These are phyloP conservation scores for Odontocolon sp. DNA, from an alignment of 2,888 invertebrate species.

Conservation along the genomic window DNA sequence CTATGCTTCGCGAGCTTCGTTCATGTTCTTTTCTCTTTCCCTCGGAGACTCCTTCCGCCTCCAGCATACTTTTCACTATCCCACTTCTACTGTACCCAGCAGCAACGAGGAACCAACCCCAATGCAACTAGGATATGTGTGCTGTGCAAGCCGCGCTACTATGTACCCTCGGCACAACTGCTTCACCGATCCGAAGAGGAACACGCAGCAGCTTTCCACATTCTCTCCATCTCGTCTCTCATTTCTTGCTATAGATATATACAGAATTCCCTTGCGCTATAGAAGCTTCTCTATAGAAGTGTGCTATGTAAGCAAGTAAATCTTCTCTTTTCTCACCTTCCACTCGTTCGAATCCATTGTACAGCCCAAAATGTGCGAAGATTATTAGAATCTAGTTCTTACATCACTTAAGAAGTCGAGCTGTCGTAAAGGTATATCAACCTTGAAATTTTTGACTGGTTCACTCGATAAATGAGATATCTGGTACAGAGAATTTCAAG, in stretches of 20 bases:
- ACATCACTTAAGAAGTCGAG: neutral
- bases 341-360: constrained; percentile 12
- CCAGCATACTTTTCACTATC: constrained; percentile 57
- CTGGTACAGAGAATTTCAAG: constrained; percentile 17
- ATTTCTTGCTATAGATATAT: neutral
- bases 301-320: neutral
- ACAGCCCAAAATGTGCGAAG: constrained; percentile 2
- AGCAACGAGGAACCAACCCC: constrained; percentile 45
- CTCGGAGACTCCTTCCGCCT: constrained; percentile 55
- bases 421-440: too few species aligned
- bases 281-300: neutral
- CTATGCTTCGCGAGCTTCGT: constrained; percentile 66
- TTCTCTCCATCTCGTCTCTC: constrained; percentile 20
- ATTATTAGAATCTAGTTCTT: constrained; percentile 34
- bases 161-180: constrained; percentile 30
- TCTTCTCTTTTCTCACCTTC: constrained; percentile 20
- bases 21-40: constrained; percentile 41
- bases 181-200: constrained; percentile 23
- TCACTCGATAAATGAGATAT: constrained; percentile 39
- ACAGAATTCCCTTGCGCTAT: neutral
- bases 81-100: constrained; percentile 44
- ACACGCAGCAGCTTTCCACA: constrained; percentile 42
- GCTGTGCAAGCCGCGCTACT: constrained; percentile 5
- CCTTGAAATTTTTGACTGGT: constrained; percentile 14
- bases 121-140: constrained; percentile 47